A percentile compares a stretch with the other conserved stretches of the same genome.
Conservation (phyloP, 2,113 vertebrate species). For the Apistogramma diplotaenia region DNA sequence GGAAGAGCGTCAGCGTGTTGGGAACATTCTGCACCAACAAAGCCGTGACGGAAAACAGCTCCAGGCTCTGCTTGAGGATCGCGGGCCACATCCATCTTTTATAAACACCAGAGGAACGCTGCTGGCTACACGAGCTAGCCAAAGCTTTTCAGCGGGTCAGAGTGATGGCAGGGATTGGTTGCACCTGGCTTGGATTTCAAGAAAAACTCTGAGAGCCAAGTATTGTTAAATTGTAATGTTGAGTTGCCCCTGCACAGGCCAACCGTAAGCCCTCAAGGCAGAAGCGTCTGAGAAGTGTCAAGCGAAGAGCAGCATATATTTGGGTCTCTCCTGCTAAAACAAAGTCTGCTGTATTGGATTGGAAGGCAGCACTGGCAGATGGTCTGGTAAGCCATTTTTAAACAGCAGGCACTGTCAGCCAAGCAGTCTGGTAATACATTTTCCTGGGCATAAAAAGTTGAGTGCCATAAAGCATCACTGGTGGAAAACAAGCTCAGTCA, state of each 20-base stretch:
- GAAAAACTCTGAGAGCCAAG: background rate
- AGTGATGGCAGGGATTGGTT: background rate
- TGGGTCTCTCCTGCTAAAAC: conserved; percentile 1
- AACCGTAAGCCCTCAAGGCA: background rate
- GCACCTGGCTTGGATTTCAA: background rate
- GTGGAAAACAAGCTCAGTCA: background rate
- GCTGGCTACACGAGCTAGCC: conserved; percentile 17
- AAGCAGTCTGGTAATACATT: conserved; percentile 27
- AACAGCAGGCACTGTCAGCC: conserved; percentile 24
- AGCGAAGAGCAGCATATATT: background rate
- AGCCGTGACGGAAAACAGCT: conserved; percentile 10
- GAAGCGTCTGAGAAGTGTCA: background rate
- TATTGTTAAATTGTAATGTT: background rate
- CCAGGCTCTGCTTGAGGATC: conserved; percentile 36
- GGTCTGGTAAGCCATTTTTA: conserved; percentile 19
- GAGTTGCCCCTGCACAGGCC: background rate
- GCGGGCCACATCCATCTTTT: conserved; percentile 39
- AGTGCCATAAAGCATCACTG: background rate
- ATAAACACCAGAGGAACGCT: conserved; percentile 23
- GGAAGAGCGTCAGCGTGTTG: background rate
- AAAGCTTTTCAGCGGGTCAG: conserved; percentile 11
- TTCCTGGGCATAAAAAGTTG: background rate
- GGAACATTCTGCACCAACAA: conserved; percentile 24
- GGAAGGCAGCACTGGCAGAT: conserved; percentile 28
- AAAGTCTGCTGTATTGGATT: conserved; percentile 25